Base-by-base conservation (phyloP, 2,888 invertebrate genomes). In the Agrotis ipsilon region DNA sequence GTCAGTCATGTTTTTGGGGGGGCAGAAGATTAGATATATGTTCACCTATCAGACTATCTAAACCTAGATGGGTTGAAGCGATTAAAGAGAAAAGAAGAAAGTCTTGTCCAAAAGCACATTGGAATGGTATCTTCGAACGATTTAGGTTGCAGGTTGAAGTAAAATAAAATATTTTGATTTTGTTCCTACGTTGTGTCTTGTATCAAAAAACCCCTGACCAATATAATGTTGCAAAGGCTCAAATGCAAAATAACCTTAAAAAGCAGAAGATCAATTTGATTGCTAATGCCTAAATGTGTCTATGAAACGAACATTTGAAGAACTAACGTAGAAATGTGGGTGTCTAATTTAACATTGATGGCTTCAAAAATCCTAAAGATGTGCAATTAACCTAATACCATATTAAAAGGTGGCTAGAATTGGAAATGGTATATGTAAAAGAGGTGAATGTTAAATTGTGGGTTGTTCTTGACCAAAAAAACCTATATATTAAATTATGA, bases 331-430 rank as follows among this genome's bases (percentile, higher is more conserved):
- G 7, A 43, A 67, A 51, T 72, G 80, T 80, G 76, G 80, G 78
- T 27, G 80, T 76, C 32, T 57, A 68, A 80, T 75, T 65, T 68
- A 49, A 76, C 67, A 19, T 72, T 65, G 52, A 79, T 66, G 64
- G 46, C 67, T 65, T 68, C 24, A 59, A 59, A 80, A 68, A 65
- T 67, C 24, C 62, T 80, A 51, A 71, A 70, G 7, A 75, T 7
- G 39, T 39, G 46, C 69, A 58, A 77, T 80, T 77, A 77, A 77
- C 78, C 57, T 71, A 54, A 54, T 68, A 67, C 49, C 64, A 57
- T 74, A 62, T 62, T 60, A 63, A 79, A 66, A 52, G 4, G 46
- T 60, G 51, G 54, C 32, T 18, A 57, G 43, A 51, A 48, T 63
- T 5, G n/a, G 27, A n/a, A 11, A 32, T 24, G 19, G 48, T 18